Evolutionary conservation across 53 echinoderm and acorn worm species (phyloP).

Genomic region (Holothuria leucospilota): DNA sequence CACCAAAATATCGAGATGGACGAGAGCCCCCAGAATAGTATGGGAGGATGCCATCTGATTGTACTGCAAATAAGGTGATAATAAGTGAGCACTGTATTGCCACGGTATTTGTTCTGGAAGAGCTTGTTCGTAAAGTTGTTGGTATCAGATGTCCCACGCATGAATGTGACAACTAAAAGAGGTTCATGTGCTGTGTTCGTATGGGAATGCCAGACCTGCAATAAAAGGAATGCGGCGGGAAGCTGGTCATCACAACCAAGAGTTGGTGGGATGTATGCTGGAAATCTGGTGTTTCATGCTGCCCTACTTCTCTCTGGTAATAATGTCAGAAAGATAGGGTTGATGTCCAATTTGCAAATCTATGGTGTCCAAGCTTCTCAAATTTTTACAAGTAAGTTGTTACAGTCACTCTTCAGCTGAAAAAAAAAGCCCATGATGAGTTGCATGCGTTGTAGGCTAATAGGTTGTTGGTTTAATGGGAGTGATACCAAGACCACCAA

Average conservation of each 20-base stretch:
- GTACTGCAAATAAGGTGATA: not conserved
- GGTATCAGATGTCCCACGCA: not conserved
- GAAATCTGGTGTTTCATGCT: not conserved
- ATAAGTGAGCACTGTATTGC: not conserved
- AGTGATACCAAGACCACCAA: too few relatives aligned
- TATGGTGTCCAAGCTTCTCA: not conserved
- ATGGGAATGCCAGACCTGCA: not conserved
- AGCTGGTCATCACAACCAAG: conserved; percentile 3
- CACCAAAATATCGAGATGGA: not conserved
- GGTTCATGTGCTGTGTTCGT: not conserved
- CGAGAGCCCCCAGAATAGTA: not conserved
- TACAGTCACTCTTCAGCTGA: too few relatives aligned
- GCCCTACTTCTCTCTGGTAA: conserved; percentile 8
- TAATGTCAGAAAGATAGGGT: not conserved
- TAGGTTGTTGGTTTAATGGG: too few relatives aligned
- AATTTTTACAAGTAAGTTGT: not conserved
- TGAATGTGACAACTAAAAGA: not conserved
- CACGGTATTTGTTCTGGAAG: not conserved
- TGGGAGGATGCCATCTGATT: not conserved
- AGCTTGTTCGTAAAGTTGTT: not conserved
- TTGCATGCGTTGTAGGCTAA: too few relatives aligned
- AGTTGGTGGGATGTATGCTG: not conserved
- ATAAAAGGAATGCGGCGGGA: not conserved
- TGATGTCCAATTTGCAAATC: conserved; percentile 14
- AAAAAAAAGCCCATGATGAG: too few relatives aligned